A percentile compares a stretch with the other conserved stretches of the same genome.
phyloP scores from a whole-genome alignment of 2,113 vertebrate species.

The Furnarius figulus region DNA sequence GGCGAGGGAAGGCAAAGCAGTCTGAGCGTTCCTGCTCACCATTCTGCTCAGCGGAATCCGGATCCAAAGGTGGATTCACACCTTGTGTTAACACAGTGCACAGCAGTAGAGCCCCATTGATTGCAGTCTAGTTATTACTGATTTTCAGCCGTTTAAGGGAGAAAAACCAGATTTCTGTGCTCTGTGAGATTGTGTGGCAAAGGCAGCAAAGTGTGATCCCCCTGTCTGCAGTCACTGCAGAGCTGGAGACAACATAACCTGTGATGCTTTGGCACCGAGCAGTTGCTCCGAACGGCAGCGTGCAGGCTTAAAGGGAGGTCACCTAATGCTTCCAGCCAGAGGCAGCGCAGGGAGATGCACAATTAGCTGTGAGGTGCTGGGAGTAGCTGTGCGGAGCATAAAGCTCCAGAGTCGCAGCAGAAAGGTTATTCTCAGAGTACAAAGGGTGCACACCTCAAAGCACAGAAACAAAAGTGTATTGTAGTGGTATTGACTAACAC shows the following conservation, averaged over 20 bases:
- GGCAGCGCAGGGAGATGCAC: neutral
- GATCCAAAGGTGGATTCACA: neutral
- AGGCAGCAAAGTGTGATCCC: neutral
- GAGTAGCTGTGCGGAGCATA: neutral
- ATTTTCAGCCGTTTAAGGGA: neutral
- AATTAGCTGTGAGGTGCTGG: neutral
- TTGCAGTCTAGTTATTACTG: slow-evolving; percentile 18
- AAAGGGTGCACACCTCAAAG: neutral
- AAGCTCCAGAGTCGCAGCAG: neutral
- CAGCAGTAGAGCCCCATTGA: slow-evolving; percentile 26
- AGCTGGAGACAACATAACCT: neutral
- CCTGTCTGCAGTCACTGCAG: neutral
- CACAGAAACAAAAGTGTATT: neutral
- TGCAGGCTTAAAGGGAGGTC: neutral
- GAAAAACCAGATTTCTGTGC: neutral
- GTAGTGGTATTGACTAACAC: neutral
- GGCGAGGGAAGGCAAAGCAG: slow-evolving; percentile 33
- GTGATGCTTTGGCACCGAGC: neutral
- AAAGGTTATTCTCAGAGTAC: neutral
- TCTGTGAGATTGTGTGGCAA: neutral
- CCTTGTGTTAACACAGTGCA: neutral
- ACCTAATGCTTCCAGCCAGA: neutral
- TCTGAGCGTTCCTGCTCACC: slow-evolving; percentile 2
- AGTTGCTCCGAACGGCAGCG: neutral
- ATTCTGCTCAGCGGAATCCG: neutral